These are phyloP conservation scores for Sclerurus mexicanus DNA, from an alignment of 2,113 vertebrate species.

Conservation along the genomic window DNA sequence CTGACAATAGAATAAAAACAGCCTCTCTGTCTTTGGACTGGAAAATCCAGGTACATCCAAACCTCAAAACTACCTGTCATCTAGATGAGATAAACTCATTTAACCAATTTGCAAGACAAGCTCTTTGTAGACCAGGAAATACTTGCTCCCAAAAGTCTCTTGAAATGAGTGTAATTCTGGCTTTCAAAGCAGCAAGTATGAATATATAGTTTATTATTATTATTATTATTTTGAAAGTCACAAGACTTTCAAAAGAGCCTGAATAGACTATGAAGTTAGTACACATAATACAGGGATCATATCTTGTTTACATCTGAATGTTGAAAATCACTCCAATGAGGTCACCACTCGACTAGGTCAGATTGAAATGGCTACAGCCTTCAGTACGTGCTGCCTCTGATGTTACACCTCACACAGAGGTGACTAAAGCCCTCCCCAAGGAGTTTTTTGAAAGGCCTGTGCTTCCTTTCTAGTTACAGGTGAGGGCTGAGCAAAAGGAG, in stretches of 20 bases:
- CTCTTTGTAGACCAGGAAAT: neutral
- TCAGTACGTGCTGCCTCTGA: neutral
- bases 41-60: neutral
- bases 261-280: neutral
- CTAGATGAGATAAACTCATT: neutral
- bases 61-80: neutral
- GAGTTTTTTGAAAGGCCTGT: neutral
- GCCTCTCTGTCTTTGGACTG: neutral
- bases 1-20: neutral
- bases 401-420: neutral
- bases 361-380: neutral
- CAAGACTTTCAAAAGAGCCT: neutral
- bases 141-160: neutral
- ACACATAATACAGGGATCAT: neutral
- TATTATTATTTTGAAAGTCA: neutral
- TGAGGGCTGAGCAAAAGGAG: neutral
- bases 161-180: neutral
- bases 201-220: fast-evolving
- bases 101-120: neutral
- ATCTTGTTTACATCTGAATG: neutral
- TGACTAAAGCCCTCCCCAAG: neutral
- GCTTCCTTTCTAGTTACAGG: neutral
- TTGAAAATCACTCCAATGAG: neutral
- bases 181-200: neutral
- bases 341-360: neutral